Evolutionary conservation across 37 sponge, comb jelly and placozoan genomes (phyloP).

Genomic region (Halichondria panicea): DNA sequence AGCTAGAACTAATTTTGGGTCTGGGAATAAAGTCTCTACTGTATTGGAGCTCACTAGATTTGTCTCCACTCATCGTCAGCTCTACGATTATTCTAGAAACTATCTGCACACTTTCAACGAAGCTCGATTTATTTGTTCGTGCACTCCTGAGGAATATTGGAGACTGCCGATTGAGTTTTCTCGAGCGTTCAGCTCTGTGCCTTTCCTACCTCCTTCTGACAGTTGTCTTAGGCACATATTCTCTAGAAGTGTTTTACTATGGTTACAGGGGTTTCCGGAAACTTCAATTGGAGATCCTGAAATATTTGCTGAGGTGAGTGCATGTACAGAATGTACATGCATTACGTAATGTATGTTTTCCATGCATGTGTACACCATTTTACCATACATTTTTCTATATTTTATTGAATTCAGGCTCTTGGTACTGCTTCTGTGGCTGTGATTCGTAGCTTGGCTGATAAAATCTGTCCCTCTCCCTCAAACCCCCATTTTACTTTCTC

Average conservation of each 20-base stretch:
- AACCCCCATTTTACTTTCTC: constrained; percentile 42
- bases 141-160: constrained; percentile 13
- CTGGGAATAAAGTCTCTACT: background rate
- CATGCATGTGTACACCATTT: no score
- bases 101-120: constrained; percentile 27
- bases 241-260: constrained; percentile 13
- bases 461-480: constrained; percentile 30
- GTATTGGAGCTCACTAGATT: constrained; percentile 23
- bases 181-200: constrained; percentile 34
- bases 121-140: constrained; percentile 23
- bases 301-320: constrained; percentile 29
- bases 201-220: constrained; percentile 50
- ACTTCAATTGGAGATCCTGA: constrained; percentile 4
- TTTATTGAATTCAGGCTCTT: constrained; percentile 21
- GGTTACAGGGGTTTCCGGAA: constrained; percentile 42
- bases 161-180: constrained; percentile 16
- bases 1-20: background rate
- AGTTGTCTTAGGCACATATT: constrained; percentile 31
- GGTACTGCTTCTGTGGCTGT: constrained; percentile 47
- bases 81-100: constrained; percentile 16
- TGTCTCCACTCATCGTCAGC: constrained; percentile 2
- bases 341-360: background rate
- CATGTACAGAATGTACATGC: background rate
- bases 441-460: constrained; percentile 25
- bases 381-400: background rate